A percentile compares a stretch with the other conserved stretches of the same genome.
Conservation (phyloP, 2,797 vertebrate species). For the Danio choprae region DNA sequence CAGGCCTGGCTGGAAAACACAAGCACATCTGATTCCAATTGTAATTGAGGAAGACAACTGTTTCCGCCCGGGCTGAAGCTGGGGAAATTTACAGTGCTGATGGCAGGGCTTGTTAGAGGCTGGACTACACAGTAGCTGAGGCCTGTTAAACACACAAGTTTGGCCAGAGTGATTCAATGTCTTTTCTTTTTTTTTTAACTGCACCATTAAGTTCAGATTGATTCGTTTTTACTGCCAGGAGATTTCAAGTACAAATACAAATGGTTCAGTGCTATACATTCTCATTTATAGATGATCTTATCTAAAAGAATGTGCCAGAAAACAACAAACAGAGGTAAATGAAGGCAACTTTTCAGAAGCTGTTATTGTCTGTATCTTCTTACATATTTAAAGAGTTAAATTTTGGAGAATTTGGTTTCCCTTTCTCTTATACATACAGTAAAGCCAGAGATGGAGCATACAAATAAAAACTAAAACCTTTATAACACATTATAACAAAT, state of each 20-base stretch:
- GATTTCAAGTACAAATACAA: not conserved
- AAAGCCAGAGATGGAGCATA: not conserved
- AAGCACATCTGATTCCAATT: constrained; percentile 78
- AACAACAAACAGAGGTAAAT: too few species aligned
- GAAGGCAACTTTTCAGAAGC: not conserved
- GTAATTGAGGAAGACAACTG: constrained; percentile 73
- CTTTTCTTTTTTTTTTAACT: constrained; percentile 4
- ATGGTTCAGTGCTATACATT: not conserved
- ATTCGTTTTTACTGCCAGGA: not conserved
- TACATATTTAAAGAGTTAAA: not conserved
- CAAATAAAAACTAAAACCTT: too few species aligned
- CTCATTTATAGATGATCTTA: not conserved
- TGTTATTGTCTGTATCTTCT: not conserved
- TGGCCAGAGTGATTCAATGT: not conserved
- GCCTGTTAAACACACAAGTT: constrained; percentile 43
- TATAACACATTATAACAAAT: too few species aligned
- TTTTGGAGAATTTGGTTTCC: not conserved
- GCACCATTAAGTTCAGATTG: constrained; percentile 8
- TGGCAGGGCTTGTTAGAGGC: constrained; percentile 63
- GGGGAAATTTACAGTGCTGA: constrained; percentile 61
- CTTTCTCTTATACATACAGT: not conserved
- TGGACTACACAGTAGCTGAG: constrained; percentile 64
- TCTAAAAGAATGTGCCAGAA: not conserved
- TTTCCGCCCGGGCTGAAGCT: constrained; percentile 67
- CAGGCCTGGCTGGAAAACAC: constrained; percentile 70